Conservation (phyloP, 2,113 vertebrate species). For the Scolopax mira region DNA sequence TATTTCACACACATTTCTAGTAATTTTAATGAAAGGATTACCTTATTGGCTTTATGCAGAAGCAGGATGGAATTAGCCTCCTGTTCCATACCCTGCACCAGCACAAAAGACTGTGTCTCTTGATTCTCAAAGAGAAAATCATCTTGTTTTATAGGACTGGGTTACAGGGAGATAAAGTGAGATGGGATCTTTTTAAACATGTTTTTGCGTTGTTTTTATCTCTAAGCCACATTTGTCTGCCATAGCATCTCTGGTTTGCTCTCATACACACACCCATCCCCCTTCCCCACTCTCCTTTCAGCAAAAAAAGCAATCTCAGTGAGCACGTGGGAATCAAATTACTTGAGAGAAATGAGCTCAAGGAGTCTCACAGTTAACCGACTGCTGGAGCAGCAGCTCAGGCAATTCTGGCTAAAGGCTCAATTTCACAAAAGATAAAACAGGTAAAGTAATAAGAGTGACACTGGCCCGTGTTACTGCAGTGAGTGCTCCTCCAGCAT, state of each 20-base stretch:
- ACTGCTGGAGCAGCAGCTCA: constrained; percentile 73
- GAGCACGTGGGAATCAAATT: constrained; percentile 75
- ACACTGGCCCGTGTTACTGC: constrained; percentile 64
- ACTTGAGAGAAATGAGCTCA: constrained; percentile 76
- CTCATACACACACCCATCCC: not conserved
- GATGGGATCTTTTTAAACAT: not conserved
- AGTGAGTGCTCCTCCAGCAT: constrained; percentile 58
- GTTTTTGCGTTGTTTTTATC: not conserved
- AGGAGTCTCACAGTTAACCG: constrained; percentile 71
- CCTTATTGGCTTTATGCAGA: not conserved
- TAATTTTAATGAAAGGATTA: not conserved
- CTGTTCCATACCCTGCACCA: not conserved
- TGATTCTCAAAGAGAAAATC: not conserved
- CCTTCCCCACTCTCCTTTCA: not conserved
- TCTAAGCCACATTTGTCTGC: constrained; percentile 10
- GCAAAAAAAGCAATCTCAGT: constrained; percentile 68
- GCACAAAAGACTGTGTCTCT: not conserved
- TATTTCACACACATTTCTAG: not conserved
- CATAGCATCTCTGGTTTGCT: not conserved
- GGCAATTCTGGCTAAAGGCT: constrained; percentile 73
- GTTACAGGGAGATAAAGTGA: not conserved
- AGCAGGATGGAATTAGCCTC: not conserved
- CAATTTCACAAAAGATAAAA: constrained; percentile 81
- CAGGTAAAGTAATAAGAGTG: constrained; percentile 76
- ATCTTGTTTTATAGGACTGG: not conserved